A percentile compares a stretch with the other conserved stretches of the same genome.
Conservation (phyloP, 2,797 vertebrate species). For the Rhincodon typus region DNA sequence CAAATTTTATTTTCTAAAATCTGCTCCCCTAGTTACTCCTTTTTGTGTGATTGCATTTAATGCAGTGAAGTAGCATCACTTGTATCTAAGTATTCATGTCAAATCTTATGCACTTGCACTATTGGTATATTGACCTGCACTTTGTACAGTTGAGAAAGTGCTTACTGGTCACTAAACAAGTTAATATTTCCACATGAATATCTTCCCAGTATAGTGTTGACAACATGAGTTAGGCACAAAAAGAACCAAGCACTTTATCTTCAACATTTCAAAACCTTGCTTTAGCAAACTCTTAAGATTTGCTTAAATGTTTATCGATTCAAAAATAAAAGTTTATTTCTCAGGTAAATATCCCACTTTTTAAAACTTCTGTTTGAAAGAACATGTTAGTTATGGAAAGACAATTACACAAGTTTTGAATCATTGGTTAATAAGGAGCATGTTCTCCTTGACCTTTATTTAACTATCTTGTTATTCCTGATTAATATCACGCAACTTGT, state of each 20-base stretch:
- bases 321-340: background rate
- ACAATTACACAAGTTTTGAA: background rate
- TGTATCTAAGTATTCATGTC: background rate
- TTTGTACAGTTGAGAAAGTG: background rate
- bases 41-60: background rate
- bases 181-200: background rate
- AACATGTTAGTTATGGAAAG: background rate
- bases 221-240: conserved; percentile 4
- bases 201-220: background rate
- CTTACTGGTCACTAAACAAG: conserved; percentile 21
- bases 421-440: background rate
- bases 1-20: background rate
- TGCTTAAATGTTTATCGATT: background rate
- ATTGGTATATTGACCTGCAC: background rate
- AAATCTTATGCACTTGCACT: conserved; percentile 15
- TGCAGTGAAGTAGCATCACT: background rate
- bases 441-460: background rate
- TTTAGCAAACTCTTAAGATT: conserved; percentile 9
- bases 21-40: background rate
- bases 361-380: background rate
- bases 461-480: background rate
- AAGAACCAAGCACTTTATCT: conserved; percentile 16
- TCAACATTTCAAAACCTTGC: conserved; percentile 20
- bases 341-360: background rate
- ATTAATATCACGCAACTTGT: background rate